Conservation (phyloP, 2,113 vertebrate species). For the Leucosticte australis region DNA sequence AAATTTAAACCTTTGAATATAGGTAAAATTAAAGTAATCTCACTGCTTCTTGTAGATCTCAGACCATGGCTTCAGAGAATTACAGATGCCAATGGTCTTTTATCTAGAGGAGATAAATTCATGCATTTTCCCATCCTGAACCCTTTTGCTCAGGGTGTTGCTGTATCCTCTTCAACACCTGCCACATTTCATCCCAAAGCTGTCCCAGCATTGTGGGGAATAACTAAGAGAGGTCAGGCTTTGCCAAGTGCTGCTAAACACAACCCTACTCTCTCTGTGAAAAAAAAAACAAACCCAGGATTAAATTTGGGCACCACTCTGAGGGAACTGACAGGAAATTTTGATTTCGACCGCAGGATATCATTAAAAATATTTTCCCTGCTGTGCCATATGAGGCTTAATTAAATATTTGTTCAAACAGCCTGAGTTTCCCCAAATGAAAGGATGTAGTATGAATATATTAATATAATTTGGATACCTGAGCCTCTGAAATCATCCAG, state of each 20-base stretch:
- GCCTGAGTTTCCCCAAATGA: neutral
- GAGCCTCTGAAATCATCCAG: neutral
- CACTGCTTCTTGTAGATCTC: neutral
- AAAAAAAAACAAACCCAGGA: neutral
- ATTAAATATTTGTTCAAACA: conserved; percentile 42
- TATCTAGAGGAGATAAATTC: neutral
- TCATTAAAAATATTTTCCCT: conserved; percentile 40
- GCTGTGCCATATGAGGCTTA: neutral
- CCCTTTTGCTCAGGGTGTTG: neutral
- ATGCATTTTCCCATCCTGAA: neutral
- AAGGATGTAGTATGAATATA: neutral
- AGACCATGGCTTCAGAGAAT: neutral
- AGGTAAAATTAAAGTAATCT: neutral
- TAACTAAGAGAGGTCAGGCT: neutral
- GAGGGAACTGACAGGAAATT: neutral
- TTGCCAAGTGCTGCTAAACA: neutral
- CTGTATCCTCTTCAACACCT: neutral
- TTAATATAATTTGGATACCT: neutral
- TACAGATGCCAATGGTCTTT: neutral
- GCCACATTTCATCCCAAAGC: neutral
- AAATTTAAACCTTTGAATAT: neutral
- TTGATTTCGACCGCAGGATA: neutral
- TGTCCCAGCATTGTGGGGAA: neutral
- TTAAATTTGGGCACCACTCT: neutral
- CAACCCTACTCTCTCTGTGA: neutral